phyloP scores from a whole-genome alignment of 2,113 vertebrate genomes.

The Amphiprion ocellaris region DNA sequence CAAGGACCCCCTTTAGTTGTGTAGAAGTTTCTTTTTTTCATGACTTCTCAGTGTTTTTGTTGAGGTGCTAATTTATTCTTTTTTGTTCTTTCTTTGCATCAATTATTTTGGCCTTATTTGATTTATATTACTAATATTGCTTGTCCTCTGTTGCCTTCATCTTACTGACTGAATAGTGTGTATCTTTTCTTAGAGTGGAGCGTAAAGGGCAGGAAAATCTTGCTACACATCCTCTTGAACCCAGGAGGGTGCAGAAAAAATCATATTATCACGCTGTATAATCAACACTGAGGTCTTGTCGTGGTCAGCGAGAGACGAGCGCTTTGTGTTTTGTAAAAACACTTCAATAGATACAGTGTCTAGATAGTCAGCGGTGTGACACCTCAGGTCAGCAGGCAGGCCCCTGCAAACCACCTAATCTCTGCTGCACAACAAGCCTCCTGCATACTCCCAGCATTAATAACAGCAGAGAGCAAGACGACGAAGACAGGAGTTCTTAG shows the following conservation, averaged over 20 bases:
- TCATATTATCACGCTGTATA: not conserved
- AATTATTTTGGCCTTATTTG: too few relatives aligned
- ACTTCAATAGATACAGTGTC: not conserved
- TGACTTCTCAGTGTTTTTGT: too few relatives aligned
- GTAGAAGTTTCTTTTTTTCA: too few relatives aligned
- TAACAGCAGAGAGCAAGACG: constrained; percentile 43
- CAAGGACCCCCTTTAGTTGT: too few relatives aligned
- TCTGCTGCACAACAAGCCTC: constrained; percentile 55
- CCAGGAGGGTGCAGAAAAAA: not conserved
- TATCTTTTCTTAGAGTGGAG: too few relatives aligned
- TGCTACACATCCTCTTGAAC: not conserved
- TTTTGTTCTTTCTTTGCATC: too few relatives aligned
- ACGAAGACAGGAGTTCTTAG: constrained; percentile 34
- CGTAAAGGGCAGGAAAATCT: not conserved
- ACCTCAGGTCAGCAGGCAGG: constrained; percentile 29
- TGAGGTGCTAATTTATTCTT: too few relatives aligned
- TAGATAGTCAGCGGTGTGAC: not conserved
- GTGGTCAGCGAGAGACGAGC: not conserved
- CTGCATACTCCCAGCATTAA: constrained; percentile 47
- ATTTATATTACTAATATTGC: too few relatives aligned
- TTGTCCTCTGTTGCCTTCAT: too few relatives aligned
- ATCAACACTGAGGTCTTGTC: not conserved
- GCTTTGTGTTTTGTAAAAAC: constrained; percentile 12
- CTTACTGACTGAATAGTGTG: too few relatives aligned
- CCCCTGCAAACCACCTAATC: constrained; percentile 37